Evolutionary conservation across 2,888 invertebrate species (phyloP), one percentile per base, ranked within the genome.

Genomic region (Linnaemya tessellans): DNA sequence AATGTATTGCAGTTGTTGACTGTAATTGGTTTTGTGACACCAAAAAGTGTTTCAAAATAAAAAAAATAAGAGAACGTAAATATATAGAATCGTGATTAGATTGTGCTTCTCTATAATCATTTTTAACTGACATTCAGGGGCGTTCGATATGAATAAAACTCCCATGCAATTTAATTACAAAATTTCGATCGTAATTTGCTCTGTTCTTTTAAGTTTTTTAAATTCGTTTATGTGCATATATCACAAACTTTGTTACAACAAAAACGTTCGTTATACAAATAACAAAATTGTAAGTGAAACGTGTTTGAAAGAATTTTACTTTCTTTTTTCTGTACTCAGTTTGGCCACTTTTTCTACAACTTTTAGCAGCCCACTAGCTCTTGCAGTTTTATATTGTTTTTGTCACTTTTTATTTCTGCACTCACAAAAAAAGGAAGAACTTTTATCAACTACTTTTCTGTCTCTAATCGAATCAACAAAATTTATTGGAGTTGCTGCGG

Each of bases 391-490:
- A 1, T 20, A 11, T 7, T 38, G 15, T 0, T 67, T 49, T 11
- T 70, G 41, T 43, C 9, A 11, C n/a, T 20, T 64, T 64, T 43
- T 13, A 2, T 25, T 56, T 20, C n/a, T 11, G 10, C 18, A 8
- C 62, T 64, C 67, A 7, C 18, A 35, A 20, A 18, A 51, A 20
- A n/a, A n/a, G n/a, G 13, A 79, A 70, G 41, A n/a, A 41, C 62
- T 51, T 62, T 79, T 62, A 38, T 51, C 49, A 25, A 54, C 46
- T 46, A 64, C 46, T 79, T 79, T 20, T 70, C 70, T 60, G 49
- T 74, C 18, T 65, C 58, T 38, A 58, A 74, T 30, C 30, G 35
- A 60, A 67, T 51, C 65, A 73, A 58, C 41, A 64, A 15, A 38
- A 25, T 58, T 54, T 49, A 35, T 51, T 18, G 8, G 41, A 13